Conservation (phyloP, 2,888 invertebrate species). For the Hirtodrosophila confusa region DNA sequence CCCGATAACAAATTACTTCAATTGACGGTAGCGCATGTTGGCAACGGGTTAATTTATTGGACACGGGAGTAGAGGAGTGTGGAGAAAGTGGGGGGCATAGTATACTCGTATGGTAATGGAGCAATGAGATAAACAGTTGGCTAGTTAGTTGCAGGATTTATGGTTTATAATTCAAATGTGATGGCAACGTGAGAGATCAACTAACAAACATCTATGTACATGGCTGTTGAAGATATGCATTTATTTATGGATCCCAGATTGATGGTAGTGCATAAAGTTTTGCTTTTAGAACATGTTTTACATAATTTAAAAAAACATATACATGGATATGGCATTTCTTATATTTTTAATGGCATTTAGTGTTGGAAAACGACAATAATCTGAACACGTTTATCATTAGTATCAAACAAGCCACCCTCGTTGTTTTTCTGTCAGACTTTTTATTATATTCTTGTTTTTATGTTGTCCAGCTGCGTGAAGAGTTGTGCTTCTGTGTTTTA, state of each 20-base stretch:
- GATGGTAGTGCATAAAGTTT: background rate
- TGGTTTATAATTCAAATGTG: slow-evolving; percentile 42
- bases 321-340: no score
- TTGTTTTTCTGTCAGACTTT: background rate
- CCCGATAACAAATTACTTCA: slow-evolving; percentile 57
- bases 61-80: slow-evolving; percentile 14
- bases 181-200: slow-evolving; percentile 43
- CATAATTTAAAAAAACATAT: no score
- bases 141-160: slow-evolving; percentile 46
- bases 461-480: slow-evolving; percentile 21
- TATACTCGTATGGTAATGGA: slow-evolving; percentile 25
- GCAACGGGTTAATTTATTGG: slow-evolving; percentile 39
- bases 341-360: no score
- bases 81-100: slow-evolving; percentile 16
- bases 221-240: slow-evolving; percentile 4
- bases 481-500: slow-evolving; percentile 17
- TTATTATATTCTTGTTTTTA: slow-evolving; percentile 3
- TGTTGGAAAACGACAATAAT: no score
- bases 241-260: background rate
- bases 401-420: no score
- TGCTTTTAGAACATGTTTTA: background rate
- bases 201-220: slow-evolving; percentile 8
- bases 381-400: no score
- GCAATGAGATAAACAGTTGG: slow-evolving; percentile 53
- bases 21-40: slow-evolving; percentile 57